Conservation (phyloP, 1,140 invertebrate genomes). For the Heliconius hermathena region DNA sequence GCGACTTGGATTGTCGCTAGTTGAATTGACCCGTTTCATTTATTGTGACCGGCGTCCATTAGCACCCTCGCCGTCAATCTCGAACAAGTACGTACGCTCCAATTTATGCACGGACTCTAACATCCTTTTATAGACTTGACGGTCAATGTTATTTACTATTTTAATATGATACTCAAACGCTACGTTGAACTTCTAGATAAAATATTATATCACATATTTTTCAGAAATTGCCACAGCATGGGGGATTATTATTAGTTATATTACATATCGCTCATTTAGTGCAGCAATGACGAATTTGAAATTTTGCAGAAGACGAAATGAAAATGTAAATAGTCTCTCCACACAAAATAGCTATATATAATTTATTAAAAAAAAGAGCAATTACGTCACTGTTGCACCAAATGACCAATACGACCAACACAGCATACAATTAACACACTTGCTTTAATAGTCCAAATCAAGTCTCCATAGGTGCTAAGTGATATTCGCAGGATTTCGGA, state of each 20-base stretch:
- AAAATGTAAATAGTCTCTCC: too few relatives aligned
- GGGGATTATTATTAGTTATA: too few relatives aligned
- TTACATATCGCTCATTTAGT: too few relatives aligned
- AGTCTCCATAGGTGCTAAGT: neutral
- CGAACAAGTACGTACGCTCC: conserved; percentile 27
- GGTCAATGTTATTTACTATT: conserved; percentile 13
- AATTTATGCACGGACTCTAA: conserved; percentile 30
- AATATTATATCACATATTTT: neutral
- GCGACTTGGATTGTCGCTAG: conserved; percentile 29
- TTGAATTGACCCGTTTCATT: conserved; percentile 38
- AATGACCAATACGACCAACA: neutral
- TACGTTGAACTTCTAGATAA: neutral
- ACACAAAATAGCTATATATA: too few relatives aligned
- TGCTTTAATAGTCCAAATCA: neutral
- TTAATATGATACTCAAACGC: neutral
- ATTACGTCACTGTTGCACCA: too few relatives aligned
- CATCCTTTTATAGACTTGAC: conserved; percentile 24
- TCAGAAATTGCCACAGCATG: too few relatives aligned
- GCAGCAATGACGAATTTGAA: too few relatives aligned
- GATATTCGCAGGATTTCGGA: neutral
- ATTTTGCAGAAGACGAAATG: too few relatives aligned
- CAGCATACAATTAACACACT: too few relatives aligned
- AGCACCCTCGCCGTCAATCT: conserved; percentile 34
- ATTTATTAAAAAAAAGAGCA: too few relatives aligned
- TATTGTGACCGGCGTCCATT: conserved; percentile 39